Evolutionary conservation across 2,888 invertebrate genomes (phyloP).

Genomic region (Drosophila pseudotakahashii): DNA sequence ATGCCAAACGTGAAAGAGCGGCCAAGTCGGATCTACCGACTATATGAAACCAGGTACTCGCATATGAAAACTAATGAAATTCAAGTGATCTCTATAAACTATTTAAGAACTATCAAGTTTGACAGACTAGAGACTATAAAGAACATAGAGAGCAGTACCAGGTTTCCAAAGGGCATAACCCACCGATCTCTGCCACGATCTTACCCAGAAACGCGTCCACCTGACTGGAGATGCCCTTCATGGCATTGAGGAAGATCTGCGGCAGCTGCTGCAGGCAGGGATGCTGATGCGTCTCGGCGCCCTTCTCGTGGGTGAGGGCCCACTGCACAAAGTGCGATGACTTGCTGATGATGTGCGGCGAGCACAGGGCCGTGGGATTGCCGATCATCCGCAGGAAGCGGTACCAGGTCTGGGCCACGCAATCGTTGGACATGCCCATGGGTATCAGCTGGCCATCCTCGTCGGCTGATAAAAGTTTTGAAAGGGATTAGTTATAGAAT

Average conservation of each 20-base stretch:
- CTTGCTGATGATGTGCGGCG: conserved; percentile 91
- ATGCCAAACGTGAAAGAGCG: conserved; percentile 3
- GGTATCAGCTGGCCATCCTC: conserved; percentile 94
- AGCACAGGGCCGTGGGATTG: conserved; percentile 96
- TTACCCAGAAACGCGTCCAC: conserved; percentile 98
- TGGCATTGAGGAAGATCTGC: conserved; percentile 95
- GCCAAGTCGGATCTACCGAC: background rate
- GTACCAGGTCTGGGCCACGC: conserved; percentile 98
- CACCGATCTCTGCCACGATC: conserved; percentile 12
- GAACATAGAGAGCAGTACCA: conserved; percentile 3
- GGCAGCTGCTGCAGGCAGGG: conserved; percentile 93
- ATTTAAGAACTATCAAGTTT: too few species aligned
- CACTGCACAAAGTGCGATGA: conserved; percentile 90
- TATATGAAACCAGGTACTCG: conserved; percentile 4
- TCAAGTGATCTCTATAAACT: too few species aligned
- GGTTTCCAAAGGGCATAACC: background rate
- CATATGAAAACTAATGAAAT: too few species aligned
- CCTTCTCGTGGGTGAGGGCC: conserved; percentile 91
- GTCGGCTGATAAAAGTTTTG: conserved; percentile 86
- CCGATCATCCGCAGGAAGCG: conserved; percentile 96
- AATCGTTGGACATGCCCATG: conserved; percentile 93
- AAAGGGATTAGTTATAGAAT: background rate
- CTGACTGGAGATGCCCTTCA: conserved; percentile 95
- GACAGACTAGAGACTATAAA: too few species aligned
- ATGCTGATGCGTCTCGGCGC: conserved; percentile 94